Conservation (phyloP, 2,113 vertebrate species). For the Hypocryptadius cinnamomeus region DNA sequence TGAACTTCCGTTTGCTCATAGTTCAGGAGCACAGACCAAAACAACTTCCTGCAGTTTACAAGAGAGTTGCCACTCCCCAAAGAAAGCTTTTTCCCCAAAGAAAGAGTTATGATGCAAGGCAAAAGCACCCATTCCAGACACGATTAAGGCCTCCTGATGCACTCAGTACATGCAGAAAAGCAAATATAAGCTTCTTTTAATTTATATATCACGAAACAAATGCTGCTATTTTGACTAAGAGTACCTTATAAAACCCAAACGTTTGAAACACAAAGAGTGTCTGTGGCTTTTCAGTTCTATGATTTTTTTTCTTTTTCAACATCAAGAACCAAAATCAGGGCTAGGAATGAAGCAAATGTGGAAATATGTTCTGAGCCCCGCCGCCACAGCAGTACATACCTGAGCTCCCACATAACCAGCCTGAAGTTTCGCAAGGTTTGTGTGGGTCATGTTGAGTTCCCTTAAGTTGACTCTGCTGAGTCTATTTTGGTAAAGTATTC, state of each 20-base stretch:
- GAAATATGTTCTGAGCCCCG: background rate
- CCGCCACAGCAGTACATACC: conserved; percentile 61
- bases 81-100: background rate
- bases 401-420: conserved; percentile 83
- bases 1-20: background rate
- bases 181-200: background rate
- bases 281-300: background rate
- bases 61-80: background rate
- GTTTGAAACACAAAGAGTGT: background rate
- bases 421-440: conserved; percentile 79
- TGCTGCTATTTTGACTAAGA: background rate
- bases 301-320: background rate
- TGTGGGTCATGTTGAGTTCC: conserved; percentile 69
- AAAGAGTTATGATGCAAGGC: background rate
- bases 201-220: background rate
- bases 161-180: background rate
- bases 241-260: background rate
- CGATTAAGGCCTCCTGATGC: background rate
- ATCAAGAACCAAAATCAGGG: background rate
- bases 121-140: background rate
- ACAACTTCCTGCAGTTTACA: background rate
- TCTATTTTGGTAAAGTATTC: conserved; percentile 68
- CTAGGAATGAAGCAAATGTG: background rate
- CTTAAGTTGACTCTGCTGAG: conserved; percentile 72
- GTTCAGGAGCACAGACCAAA: background rate